phyloP scores from a whole-genome alignment of 92 coral and sea anemone species.

The Heliopora coerulea region DNA sequence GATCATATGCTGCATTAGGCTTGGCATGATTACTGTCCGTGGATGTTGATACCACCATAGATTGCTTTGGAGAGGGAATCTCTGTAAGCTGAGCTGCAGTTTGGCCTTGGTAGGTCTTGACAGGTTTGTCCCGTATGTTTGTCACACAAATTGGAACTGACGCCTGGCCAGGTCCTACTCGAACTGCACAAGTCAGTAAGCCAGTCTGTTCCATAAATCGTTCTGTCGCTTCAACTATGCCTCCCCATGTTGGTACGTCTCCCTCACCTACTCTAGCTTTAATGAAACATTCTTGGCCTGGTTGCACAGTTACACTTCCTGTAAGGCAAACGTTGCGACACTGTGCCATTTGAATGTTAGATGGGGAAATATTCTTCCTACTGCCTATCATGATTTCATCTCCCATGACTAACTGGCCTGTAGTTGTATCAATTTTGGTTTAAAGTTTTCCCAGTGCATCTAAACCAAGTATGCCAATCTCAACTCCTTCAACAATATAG shows the following conservation, averaged over 20 bases:
- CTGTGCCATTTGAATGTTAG: neutral
- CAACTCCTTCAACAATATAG: neutral
- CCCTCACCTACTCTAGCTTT: neutral
- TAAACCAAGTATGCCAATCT: constrained; percentile 9
- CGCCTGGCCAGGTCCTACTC: neutral
- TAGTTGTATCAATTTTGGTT: neutral
- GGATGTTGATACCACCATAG: neutral
- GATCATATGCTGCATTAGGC: neutral
- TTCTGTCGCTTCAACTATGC: constrained; percentile 1
- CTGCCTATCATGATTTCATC: neutral
- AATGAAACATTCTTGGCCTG: neutral
- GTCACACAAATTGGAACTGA: constrained; percentile 6
- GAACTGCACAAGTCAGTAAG: constrained; percentile 6
- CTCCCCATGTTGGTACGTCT: neutral
- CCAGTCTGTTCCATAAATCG: constrained; percentile 9
- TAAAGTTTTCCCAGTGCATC: neutral
- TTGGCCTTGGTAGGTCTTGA: constrained; percentile 7
- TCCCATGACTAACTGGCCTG: constrained; percentile 1
- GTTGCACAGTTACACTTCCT: neutral
- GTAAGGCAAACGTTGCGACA: neutral
- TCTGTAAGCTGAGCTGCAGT: constrained; percentile 12
- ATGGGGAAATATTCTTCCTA: neutral
- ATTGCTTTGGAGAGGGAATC: neutral
- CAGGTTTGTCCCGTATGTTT: neutral
- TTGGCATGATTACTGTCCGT: neutral